Evolutionary conservation across 2,797 vertebrate genomes (phyloP).

Genomic region (Spondyliosoma cantharus): DNA sequence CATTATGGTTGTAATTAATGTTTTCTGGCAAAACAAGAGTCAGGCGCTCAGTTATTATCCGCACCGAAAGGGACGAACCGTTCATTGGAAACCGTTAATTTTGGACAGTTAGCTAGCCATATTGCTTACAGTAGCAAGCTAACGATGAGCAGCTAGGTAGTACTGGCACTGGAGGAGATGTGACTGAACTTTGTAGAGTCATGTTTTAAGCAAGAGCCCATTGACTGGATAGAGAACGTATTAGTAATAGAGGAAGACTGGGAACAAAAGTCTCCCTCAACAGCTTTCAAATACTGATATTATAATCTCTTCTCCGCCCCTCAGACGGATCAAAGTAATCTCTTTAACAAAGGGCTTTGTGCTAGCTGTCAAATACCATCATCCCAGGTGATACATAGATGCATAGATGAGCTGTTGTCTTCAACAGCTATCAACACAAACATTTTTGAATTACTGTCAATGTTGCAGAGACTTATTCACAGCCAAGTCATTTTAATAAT

Average conservation of each 20-base stretch:
- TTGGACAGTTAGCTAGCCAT: conserved; percentile 47
- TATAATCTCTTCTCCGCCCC: conserved; percentile 61
- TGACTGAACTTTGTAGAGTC: conserved; percentile 52
- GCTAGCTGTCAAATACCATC: conserved; percentile 71
- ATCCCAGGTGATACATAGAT: conserved; percentile 28
- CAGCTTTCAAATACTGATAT: conserved; percentile 48
- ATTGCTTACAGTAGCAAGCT: conserved; percentile 62
- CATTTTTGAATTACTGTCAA: conserved; percentile 8
- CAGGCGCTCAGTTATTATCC: not conserved
- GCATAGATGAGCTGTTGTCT: not conserved
- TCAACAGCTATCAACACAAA: not conserved
- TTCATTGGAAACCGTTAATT: conserved; percentile 41
- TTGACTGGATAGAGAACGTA: not conserved
- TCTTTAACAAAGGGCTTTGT: conserved; percentile 83
- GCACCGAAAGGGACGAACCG: not conserved
- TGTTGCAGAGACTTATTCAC: not conserved
- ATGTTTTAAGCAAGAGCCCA: conserved; percentile 5
- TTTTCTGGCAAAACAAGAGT: not conserved
- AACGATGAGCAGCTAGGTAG: conserved; percentile 52
- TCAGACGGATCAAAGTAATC: conserved; percentile 78
- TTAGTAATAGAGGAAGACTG: conserved; percentile 17
- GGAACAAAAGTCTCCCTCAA: conserved; percentile 40
- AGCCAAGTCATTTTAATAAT: not conserved
- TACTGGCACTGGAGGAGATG: conserved; percentile 41
- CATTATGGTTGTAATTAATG: not conserved